Percentiles rank a stretch among this genome's conserved stretches.
Conservation (phyloP, 2,888 invertebrate genomes). For the Synergus gifuensis region DNA sequence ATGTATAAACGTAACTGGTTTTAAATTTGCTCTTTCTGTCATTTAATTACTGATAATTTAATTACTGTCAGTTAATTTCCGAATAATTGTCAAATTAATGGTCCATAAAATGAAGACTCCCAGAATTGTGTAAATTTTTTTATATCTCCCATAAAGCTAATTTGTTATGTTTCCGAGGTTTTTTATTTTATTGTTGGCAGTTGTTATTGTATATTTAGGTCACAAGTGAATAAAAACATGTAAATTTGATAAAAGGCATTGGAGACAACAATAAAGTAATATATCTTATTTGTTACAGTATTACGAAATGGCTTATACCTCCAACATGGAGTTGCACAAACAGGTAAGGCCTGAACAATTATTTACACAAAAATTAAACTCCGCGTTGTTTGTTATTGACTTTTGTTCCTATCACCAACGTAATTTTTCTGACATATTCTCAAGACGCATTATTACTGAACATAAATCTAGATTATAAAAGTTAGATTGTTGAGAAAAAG, state of each 20-base stretch:
- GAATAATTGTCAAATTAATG: too few relatives aligned
- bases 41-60: too few relatives aligned
- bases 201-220: too few relatives aligned
- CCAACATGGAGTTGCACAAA: conserved; percentile 98
- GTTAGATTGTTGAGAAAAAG: conserved; percentile 16
- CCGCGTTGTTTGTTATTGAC: conserved; percentile 44
- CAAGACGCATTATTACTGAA: conserved; percentile 17
- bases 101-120: too few relatives aligned
- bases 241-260: conserved; percentile 3
- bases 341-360: conserved; percentile 90
- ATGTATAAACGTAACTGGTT: too few relatives aligned
- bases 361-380: conserved; percentile 96
- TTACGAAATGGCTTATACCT: conserved; percentile 97
- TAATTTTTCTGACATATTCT: not conserved
- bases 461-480: conserved; percentile 12
- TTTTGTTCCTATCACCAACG: not conserved
- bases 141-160: too few relatives aligned
- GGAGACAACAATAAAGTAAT: conserved; percentile 43
- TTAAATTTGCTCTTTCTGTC: too few relatives aligned
- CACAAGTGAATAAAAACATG: not conserved
- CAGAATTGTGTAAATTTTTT: too few relatives aligned
- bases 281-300: conserved; percentile 84
- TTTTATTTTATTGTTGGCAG: too few relatives aligned
- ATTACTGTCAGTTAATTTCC: too few relatives aligned
- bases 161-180: too few relatives aligned